Percentiles rank a stretch among this genome's conserved stretches.
Conservation (phyloP, 1,140 invertebrate species). For the Euura saliciscinereae region DNA sequence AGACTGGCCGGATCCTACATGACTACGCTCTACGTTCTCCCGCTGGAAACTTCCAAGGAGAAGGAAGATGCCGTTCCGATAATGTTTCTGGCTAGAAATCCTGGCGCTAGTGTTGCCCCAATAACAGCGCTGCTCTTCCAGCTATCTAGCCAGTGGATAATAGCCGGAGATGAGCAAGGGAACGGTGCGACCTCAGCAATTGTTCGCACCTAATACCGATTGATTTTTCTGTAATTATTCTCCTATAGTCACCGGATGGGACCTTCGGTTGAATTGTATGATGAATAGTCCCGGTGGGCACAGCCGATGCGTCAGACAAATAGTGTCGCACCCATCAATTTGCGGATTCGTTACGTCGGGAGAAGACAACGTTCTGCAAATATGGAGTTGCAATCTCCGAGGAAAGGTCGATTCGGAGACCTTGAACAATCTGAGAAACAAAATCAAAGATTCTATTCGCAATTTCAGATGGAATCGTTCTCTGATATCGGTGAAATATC, state of each 20-base stretch:
- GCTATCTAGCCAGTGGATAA: slow-evolving; percentile 30
- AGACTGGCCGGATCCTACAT: slow-evolving; percentile 32
- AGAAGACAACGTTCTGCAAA: slow-evolving; percentile 27
- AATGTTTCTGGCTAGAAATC: slow-evolving; percentile 26
- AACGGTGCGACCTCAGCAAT: slow-evolving; percentile 21
- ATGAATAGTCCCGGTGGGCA: slow-evolving; percentile 26
- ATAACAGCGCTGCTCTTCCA: slow-evolving; percentile 34
- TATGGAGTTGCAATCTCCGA: slow-evolving; percentile 39
- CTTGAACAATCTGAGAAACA: neutral
- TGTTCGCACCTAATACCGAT: no score
- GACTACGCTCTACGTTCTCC: slow-evolving; percentile 32
- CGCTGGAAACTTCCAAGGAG: slow-evolving; percentile 20
- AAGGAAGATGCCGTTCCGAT: slow-evolving; percentile 1
- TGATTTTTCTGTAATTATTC: neutral
- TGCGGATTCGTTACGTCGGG: slow-evolving; percentile 36
- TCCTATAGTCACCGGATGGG: slow-evolving; percentile 29
- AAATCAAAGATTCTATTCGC: neutral
- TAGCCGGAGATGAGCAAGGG: slow-evolving; percentile 35
- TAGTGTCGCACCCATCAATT: slow-evolving; percentile 31
- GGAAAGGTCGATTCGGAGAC: neutral
- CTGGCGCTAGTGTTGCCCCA: slow-evolving; percentile 20
- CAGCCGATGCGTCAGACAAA: slow-evolving; percentile 12
- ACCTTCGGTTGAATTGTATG: slow-evolving; percentile 25
- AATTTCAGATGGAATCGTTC: slow-evolving; percentile 20
- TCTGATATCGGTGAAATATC: slow-evolving; percentile 24